Evolutionary conservation across 2,797 vertebrate genomes (phyloP).

Genomic region (Gobio occitaniae): DNA sequence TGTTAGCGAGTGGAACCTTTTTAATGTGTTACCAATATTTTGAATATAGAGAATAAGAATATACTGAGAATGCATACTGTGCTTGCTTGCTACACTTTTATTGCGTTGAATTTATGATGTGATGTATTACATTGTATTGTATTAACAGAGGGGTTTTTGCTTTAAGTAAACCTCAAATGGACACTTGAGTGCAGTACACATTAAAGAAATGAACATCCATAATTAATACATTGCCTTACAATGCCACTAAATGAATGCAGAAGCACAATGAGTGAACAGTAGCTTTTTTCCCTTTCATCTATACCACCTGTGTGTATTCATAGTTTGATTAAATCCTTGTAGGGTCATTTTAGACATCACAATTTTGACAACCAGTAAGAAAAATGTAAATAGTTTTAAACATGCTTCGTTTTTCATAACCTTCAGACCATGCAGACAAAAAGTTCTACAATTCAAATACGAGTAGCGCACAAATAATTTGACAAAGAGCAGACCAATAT

Average conservation of each 20-base stretch:
- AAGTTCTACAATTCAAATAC: background rate
- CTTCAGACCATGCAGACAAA: background rate
- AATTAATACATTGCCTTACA: slow-evolving; percentile 13
- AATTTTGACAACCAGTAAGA: background rate
- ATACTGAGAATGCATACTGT: background rate
- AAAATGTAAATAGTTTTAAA: background rate
- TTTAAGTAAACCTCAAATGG: slow-evolving; percentile 15
- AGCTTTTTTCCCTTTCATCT: background rate
- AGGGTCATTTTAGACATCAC: background rate
- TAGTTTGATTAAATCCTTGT: background rate
- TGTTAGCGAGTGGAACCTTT: background rate
- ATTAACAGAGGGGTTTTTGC: background rate
- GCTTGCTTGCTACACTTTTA: slow-evolving; percentile 3
- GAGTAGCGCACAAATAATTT: background rate
- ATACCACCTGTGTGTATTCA: background rate
- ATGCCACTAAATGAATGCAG: slow-evolving; percentile 19
- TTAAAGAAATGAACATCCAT: slow-evolving; percentile 34
- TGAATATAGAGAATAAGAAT: slow-evolving; percentile 2
- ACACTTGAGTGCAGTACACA: slow-evolving; percentile 10
- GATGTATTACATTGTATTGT: background rate
- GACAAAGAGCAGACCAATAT: background rate
- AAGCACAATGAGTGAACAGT: background rate
- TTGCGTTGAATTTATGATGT: background rate
- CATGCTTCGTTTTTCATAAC: background rate
- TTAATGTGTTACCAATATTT: background rate